These are phyloP conservation scores for Ceratotherium simum DNA, from an alignment of 2,113 vertebrate species.

Conservation along the genomic window DNA sequence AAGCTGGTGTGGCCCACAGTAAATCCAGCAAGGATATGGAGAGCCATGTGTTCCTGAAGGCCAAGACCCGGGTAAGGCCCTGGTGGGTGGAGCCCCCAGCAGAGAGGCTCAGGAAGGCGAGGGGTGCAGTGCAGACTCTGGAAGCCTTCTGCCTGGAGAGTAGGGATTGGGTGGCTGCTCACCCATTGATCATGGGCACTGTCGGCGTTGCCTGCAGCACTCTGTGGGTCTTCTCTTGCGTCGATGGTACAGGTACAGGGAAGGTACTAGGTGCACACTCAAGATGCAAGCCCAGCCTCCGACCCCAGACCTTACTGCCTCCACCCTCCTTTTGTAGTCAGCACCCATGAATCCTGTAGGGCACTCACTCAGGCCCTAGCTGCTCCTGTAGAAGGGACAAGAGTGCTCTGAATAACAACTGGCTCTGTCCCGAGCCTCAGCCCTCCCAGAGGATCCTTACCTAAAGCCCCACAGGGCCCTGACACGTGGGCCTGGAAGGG, in stretches of 20 bases:
- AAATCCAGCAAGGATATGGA: slow-evolving; percentile 99
- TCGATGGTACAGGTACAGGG: neutral
- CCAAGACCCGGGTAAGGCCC: slow-evolving; percentile 95
- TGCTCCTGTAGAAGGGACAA: neutral
- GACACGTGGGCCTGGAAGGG: neutral
- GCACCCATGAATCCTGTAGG: neutral
- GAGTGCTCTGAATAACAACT: neutral
- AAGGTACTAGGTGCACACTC: neutral
- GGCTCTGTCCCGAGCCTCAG: neutral
- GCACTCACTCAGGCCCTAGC: neutral
- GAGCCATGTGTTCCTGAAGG: slow-evolving; percentile 97
- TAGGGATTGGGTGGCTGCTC: neutral
- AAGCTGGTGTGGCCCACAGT: slow-evolving; percentile 95
- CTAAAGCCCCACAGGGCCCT: neutral
- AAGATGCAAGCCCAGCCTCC: neutral
- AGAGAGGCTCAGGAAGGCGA: neutral
- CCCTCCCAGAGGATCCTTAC: neutral
- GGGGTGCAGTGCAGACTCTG: neutral
- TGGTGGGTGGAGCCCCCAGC: neutral
- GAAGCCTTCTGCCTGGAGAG: neutral
- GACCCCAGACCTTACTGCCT: neutral
- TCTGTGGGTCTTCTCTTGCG: neutral
- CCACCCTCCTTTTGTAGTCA: neutral
- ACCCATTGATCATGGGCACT: neutral
- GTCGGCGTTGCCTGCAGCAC: neutral